These are phyloP conservation scores for Pissodes strobi DNA, from an alignment of 1,140 invertebrate species.

Conservation along the genomic window DNA sequence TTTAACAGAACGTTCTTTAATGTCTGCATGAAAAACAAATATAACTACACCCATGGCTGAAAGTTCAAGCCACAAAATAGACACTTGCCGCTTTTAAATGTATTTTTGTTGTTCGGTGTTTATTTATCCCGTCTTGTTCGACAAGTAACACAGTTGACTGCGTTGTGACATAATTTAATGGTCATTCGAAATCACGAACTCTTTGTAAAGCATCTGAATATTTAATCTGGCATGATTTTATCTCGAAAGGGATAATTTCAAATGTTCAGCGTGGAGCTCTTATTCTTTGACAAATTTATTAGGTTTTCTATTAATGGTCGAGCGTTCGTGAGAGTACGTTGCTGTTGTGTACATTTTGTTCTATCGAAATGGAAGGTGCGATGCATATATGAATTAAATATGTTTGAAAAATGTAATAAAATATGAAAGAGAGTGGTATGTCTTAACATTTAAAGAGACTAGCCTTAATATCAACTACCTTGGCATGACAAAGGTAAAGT, in stretches of 20 bases:
- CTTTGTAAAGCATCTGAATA: conserved; percentile 8
- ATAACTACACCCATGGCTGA: neutral
- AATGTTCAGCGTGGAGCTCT: no score
- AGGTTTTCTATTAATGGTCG: neutral
- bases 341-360: neutral
- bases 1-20: no score
- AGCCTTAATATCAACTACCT: no score
- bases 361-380: no score
- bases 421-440: no score
- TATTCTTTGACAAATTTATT: neutral
- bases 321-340: neutral
- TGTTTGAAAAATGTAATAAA: no score
- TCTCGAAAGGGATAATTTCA: conserved; percentile 1
- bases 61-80: neutral
- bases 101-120: conserved; percentile 15
- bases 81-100: conserved; percentile 13
- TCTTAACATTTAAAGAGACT: no score
- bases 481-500: no score
- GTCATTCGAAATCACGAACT: conserved; percentile 16
- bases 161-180: conserved; percentile 13
- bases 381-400: no score
- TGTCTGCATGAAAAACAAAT: no score
- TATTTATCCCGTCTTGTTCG: conserved; percentile 15
- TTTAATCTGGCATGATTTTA: conserved; percentile 8
- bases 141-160: conserved; percentile 10